Percentiles rank a stretch among this genome's conserved stretches.
Evolutionary conservation across 2,797 vertebrate species (phyloP).

Genomic region (Brachyalestes nurse): DNA sequence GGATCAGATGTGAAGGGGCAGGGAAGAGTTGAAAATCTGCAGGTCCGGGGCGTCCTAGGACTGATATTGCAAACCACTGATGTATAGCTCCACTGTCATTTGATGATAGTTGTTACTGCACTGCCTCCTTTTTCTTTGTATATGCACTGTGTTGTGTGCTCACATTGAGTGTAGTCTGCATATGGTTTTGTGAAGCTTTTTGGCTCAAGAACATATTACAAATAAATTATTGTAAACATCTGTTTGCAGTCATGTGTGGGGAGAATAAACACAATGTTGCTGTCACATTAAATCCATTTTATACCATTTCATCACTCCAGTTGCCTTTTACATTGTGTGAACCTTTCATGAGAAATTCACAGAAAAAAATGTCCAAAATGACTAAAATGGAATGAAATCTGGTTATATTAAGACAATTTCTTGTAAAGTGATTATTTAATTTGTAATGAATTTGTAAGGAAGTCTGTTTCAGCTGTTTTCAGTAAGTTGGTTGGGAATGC

Average conservation of each 20-base stretch:
- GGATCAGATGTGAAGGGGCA: too few species aligned
- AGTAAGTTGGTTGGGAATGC: neutral
- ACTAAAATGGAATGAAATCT: neutral
- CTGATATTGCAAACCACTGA: too few species aligned
- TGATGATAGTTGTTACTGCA: neutral
- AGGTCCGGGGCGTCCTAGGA: too few species aligned
- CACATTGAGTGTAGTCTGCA: slow-evolving; percentile 38
- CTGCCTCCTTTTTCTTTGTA: slow-evolving; percentile 44
- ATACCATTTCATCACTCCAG: neutral
- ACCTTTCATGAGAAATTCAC: neutral
- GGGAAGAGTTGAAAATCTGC: too few species aligned
- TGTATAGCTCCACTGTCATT: slow-evolving; percentile 24
- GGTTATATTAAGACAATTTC: neutral
- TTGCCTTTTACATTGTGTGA: neutral
- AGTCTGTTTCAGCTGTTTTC: too few species aligned
- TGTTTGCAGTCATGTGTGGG: neutral
- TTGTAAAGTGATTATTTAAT: neutral
- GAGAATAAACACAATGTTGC: neutral
- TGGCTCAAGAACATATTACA: slow-evolving; percentile 36
- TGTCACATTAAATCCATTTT: neutral
- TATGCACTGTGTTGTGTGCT: slow-evolving; percentile 23
- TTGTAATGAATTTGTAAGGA: neutral
- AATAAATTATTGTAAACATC: slow-evolving; percentile 24
- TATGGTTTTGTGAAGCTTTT: slow-evolving; percentile 33
- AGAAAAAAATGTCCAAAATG: neutral